Percentiles rank a stretch among this genome's conserved stretches.
Conservation (phyloP, 2,888 invertebrate genomes). For the Yponomeuta sedellus region DNA sequence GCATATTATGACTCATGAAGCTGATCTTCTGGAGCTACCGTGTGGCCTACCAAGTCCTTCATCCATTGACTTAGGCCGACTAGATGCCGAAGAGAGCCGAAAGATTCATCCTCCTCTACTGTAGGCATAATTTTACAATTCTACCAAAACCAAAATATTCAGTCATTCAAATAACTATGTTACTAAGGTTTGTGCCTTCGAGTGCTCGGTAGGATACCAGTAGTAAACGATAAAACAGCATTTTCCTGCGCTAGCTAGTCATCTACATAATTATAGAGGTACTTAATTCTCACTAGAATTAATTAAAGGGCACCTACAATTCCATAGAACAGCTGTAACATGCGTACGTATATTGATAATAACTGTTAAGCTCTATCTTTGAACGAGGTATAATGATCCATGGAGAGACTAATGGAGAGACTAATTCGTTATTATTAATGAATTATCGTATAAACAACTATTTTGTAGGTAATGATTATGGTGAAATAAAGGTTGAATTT, state of each 20-base stretch:
- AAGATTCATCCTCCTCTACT: constrained; percentile 78
- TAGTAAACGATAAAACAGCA: background rate
- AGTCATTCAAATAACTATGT: background rate
- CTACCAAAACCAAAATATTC: background rate
- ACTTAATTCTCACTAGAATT: background rate
- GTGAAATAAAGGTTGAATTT: too few species aligned
- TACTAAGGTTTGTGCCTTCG: constrained; percentile 11
- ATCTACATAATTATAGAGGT: background rate
- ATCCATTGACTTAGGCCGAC: constrained; percentile 80
- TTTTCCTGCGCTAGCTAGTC: background rate
- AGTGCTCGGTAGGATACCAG: background rate
- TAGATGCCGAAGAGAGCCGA: constrained; percentile 79
- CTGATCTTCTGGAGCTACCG: constrained; percentile 81
- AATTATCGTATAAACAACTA: too few species aligned
- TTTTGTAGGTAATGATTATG: too few species aligned
- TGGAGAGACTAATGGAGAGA: too few species aligned
- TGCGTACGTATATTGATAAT: too few species aligned
- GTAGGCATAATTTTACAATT: constrained; percentile 24
- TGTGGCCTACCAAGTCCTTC: constrained; percentile 85
- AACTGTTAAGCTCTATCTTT: too few species aligned
- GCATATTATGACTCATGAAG: constrained; percentile 85
- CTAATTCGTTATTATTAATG: too few species aligned
- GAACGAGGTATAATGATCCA: too few species aligned
- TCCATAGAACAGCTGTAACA: too few species aligned
- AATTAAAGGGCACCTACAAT: too few species aligned